Evolutionary conservation across 2,888 invertebrate species (phyloP).

Genomic region (Argyra leucocephala): DNA sequence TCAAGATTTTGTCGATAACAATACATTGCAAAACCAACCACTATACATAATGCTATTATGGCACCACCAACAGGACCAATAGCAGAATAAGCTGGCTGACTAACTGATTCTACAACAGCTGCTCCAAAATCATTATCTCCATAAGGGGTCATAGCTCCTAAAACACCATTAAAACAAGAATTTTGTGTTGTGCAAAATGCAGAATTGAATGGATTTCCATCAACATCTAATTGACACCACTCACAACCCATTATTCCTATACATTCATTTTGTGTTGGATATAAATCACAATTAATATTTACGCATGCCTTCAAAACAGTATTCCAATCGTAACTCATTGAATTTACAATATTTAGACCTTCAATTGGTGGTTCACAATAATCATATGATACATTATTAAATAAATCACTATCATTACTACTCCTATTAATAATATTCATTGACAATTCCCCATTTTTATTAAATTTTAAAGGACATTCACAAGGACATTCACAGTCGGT

Average conservation of each 20-base stretch:
- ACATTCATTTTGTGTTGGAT: constrained; percentile 55
- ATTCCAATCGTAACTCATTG: constrained; percentile 43
- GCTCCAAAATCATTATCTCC: constrained; percentile 37
- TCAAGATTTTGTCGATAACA: constrained; percentile 64
- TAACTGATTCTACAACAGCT: constrained; percentile 38
- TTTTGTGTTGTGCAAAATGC: constrained; percentile 75
- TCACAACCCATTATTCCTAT: constrained; percentile 75
- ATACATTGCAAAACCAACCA: constrained; percentile 73
- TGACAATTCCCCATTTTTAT: constrained; percentile 12
- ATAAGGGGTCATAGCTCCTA: constrained; percentile 74
- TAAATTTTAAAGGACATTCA: constrained; percentile 59
- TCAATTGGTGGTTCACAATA: constrained; percentile 38
- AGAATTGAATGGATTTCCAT: constrained; percentile 57
- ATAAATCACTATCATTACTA: constrained; percentile 15
- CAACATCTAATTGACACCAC: constrained; percentile 77
- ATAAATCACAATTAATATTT: constrained; percentile 58
- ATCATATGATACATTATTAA: constrained; percentile 32
- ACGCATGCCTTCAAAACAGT: constrained; percentile 56
- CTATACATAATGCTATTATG: constrained; percentile 68
- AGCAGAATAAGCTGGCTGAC: constrained; percentile 54
- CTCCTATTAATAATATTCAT: background rate
- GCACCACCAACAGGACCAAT: constrained; percentile 82
- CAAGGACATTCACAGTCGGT: constrained; percentile 92
- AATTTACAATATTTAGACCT: constrained; percentile 28
- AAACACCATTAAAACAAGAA: constrained; percentile 76